These are phyloP conservation scores for Litocranius walleri DNA, from an alignment of 2,113 vertebrate species.

Conservation along the genomic window DNA sequence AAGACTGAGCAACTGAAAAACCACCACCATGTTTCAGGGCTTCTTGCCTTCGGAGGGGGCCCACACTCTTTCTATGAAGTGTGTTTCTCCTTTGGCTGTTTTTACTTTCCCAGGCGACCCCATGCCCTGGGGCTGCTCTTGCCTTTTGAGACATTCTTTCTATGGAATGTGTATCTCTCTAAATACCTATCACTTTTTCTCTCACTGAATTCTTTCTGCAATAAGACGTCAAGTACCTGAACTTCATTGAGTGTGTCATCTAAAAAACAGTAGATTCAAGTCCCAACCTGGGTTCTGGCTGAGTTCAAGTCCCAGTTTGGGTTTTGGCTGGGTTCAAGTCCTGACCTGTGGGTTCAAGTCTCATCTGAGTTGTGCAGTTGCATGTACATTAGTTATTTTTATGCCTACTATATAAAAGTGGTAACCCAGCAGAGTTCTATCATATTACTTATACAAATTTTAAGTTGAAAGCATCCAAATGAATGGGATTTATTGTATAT, in stretches of 20 bases:
- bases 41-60: neutral
- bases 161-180: neutral
- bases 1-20: neutral
- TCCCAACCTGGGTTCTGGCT: neutral
- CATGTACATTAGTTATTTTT: neutral
- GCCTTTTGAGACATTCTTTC: neutral
- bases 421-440: neutral
- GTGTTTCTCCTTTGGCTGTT: neutral
- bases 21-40: neutral
- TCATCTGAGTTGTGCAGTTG: neutral
- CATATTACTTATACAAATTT: neutral
- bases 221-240: neutral
- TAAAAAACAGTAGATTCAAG: neutral
- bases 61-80: neutral
- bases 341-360: neutral
- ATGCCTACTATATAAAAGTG: neutral
- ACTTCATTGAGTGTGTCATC: neutral
- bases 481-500: neutral
- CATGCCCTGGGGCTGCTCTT: neutral
- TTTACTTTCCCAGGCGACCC: neutral
- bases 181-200: neutral
- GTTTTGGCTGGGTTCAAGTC: neutral
- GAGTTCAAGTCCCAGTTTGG: neutral
- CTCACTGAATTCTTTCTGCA: neutral
- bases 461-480: conserved; percentile 21